Evolutionary conservation across 2,888 invertebrate genomes (phyloP), one percentile per base, ranked within the genome.

Genomic region (Andrena dorsata): DNA sequence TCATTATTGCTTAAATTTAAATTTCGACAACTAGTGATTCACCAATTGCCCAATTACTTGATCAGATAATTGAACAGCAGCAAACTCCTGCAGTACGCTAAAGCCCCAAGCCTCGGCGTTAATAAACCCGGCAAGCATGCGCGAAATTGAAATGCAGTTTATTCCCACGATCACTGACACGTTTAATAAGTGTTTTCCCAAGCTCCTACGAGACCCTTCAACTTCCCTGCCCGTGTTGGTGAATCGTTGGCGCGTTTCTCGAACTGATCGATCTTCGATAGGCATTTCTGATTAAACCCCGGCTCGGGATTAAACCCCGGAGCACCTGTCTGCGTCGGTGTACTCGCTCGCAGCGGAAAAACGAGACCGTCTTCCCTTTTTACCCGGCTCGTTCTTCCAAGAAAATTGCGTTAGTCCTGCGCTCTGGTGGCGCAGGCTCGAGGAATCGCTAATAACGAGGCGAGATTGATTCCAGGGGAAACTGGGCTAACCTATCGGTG

Each of bases 231-330:
- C 41, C 6, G 32, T 32, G 41, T 63, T 63, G 32, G 23, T 28
- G 30, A 73, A 65, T 73, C 64, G 64, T 56, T 56, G 35, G 20
- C 23, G 28, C 65, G 73, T 73, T 35, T 47, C 56, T 30, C 16
- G 41, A 65, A 65, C 56, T 56, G 68, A 78, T 78, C 78, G 74
- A 78, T 68, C 78, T 35, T 35, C 63, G 78, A 78, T 78, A 74
- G 78, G 66, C 74, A 51, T 72, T 72, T 53, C 41, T 78, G 83
- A 86, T 86, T 86, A 86, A 83, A 78, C 56, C 47, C 63, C 32
- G 26, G 70, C 49, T 51, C 41, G 16, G 30, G 79, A 75, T 75
- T 79, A 75, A 79, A 79, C 20, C 70, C 20, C 23, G 81, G 61
- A 30, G 56, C 64, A 51, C 65, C 63, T 78, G 56, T 66, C 73